Conservation (phyloP, 2,888 invertebrate genomes). For the Busseola fusca region DNA sequence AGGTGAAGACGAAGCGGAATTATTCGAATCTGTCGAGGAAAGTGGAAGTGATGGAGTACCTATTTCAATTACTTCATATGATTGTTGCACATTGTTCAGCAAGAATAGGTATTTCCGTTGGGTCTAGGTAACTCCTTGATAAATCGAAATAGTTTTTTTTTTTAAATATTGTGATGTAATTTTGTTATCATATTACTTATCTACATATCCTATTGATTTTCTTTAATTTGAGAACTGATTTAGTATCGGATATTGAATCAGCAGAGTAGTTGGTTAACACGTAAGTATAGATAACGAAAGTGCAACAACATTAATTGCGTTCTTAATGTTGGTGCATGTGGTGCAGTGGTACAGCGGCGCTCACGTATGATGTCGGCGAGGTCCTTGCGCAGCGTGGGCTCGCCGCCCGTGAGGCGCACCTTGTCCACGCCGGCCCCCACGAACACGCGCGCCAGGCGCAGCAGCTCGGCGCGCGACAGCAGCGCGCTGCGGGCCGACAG, state of each 20-base stretch:
- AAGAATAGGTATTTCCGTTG: slow-evolving; percentile 27
- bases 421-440: slow-evolving; percentile 96
- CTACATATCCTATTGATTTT: slow-evolving; percentile 29
- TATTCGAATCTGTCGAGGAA: slow-evolving; percentile 22
- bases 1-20: slow-evolving; percentile 20
- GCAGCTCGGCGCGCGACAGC: slow-evolving; percentile 93
- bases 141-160: slow-evolving; percentile 40
- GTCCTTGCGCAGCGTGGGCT: slow-evolving; percentile 97
- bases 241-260: no score
- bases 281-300: no score
- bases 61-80: slow-evolving; percentile 29
- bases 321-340: background rate
- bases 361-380: slow-evolving; percentile 88
- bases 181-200: slow-evolving; percentile 31
- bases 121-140: slow-evolving; percentile 39
- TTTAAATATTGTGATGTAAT: slow-evolving; percentile 35
- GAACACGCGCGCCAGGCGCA: slow-evolving; percentile 94
- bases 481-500: slow-evolving; percentile 93
- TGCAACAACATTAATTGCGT: no score
- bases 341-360: background rate
- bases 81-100: slow-evolving; percentile 32
- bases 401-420: slow-evolving; percentile 98
- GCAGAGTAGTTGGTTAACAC: no score
- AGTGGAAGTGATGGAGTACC: slow-evolving; percentile 38
- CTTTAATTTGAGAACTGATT: no score